Conservation (phyloP, 2,113 vertebrate genomes). For the Theristicus caerulescens region DNA sequence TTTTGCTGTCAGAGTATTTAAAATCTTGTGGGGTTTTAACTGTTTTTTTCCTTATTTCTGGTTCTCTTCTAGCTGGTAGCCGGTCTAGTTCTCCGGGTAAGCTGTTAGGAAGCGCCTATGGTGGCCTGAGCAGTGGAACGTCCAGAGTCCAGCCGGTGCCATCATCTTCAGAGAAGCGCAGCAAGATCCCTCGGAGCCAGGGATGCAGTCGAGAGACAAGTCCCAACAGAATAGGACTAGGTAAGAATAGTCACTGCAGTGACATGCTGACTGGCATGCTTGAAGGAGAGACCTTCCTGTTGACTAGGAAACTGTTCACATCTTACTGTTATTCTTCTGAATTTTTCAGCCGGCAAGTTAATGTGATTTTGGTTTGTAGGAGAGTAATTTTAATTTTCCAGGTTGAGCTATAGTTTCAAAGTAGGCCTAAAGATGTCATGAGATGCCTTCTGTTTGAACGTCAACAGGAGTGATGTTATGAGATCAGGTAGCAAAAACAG, state of each 20-base stretch:
- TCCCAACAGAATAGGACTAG: slow-evolving; percentile 90
- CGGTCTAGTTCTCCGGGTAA: slow-evolving; percentile 96
- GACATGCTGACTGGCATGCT: rapidly evolving
- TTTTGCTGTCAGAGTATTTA: neutral
- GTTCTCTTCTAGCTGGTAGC: slow-evolving; percentile 85
- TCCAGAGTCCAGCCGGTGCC: slow-evolving; percentile 79
- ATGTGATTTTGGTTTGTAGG: neutral
- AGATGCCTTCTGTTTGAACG: neutral
- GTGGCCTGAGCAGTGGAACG: slow-evolving; percentile 76
- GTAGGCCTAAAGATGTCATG: neutral
- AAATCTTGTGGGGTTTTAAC: neutral
- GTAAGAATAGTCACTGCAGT: slow-evolving; percentile 74
- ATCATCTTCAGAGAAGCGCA: slow-evolving; percentile 86
- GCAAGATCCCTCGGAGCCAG: slow-evolving; percentile 93
- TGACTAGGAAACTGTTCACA: neutral
- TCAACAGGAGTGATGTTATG: neutral
- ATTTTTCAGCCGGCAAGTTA: neutral
- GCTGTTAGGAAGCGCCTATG: slow-evolving; percentile 87
- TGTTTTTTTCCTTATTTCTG: neutral
- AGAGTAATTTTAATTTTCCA: neutral
- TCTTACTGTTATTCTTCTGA: neutral
- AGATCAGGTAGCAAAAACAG: neutral
- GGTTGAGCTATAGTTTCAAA: neutral
- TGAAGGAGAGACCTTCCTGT: neutral
- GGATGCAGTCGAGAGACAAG: slow-evolving; percentile 97